phyloP scores from a whole-genome alignment of 1,140 invertebrate species.

The Pseudomyrmex cubaensis region DNA sequence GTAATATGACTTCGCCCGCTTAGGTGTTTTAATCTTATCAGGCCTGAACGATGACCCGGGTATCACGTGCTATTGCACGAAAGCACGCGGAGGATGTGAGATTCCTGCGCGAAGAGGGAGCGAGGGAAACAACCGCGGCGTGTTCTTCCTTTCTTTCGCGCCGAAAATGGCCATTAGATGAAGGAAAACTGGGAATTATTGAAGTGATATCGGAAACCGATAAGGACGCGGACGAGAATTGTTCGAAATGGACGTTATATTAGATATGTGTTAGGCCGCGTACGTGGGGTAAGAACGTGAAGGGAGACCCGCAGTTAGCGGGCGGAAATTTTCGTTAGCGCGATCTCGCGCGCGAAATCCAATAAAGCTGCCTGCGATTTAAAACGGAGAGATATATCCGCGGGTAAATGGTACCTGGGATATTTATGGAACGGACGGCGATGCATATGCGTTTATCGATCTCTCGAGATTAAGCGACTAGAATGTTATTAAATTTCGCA shows the following conservation, averaged over 20 bases:
- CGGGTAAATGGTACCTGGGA: slow-evolving; percentile 11
- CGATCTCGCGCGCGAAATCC: slow-evolving; percentile 48
- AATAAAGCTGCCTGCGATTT: slow-evolving; percentile 63
- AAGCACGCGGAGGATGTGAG: slow-evolving; percentile 24
- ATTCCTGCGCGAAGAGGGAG: background rate
- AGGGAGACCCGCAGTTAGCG: slow-evolving; percentile 29
- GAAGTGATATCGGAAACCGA: slow-evolving; percentile 74
- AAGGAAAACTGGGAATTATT: slow-evolving; percentile 65
- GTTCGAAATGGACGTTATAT: slow-evolving; percentile 58
- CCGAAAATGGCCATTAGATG: slow-evolving; percentile 62
- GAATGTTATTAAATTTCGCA: background rate
- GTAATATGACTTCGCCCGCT: slow-evolving; percentile 61
- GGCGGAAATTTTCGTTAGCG: slow-evolving; percentile 57
- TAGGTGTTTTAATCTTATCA: slow-evolving; percentile 73
- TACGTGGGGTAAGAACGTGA: slow-evolving; percentile 24
- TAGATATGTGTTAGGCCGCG: slow-evolving; percentile 67
- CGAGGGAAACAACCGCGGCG: background rate
- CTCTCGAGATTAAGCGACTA: slow-evolving; percentile 25
- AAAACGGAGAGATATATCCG: background rate
- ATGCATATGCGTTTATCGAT: slow-evolving; percentile 37
- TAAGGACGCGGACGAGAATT: slow-evolving; percentile 71
- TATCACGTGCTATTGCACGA: slow-evolving; percentile 26
- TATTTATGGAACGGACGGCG: slow-evolving; percentile 30
- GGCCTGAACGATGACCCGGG: slow-evolving; percentile 62
- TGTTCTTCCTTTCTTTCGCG: slow-evolving; percentile 37